Evolutionary conservation across 2,888 invertebrate genomes (phyloP).

Genomic region (Phanerotoma sp.): DNA sequence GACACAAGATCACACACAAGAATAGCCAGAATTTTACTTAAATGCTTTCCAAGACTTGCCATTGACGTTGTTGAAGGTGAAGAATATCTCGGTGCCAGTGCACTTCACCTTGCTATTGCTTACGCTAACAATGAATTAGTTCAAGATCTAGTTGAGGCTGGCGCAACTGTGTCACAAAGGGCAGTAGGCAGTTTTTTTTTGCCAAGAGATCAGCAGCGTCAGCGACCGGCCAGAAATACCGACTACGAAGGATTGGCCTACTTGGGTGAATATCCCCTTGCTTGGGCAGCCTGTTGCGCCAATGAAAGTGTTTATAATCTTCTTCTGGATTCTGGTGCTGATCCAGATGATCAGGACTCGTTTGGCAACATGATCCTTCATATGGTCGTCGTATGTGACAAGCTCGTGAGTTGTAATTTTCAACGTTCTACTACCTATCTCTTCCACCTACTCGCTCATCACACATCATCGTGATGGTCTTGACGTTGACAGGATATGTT

Average conservation of each 20-base stretch:
- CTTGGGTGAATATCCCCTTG: slow-evolving; percentile 94
- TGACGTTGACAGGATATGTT: slow-evolving; percentile 83
- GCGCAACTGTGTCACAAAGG: slow-evolving; percentile 88
- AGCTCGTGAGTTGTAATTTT: slow-evolving; percentile 67
- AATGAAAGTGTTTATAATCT: slow-evolving; percentile 97
- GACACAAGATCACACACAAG: slow-evolving; percentile 84
- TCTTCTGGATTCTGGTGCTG: slow-evolving; percentile 85
- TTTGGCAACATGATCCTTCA: slow-evolving; percentile 99
- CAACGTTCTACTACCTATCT: too few relatives aligned
- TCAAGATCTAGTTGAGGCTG: slow-evolving; percentile 88
- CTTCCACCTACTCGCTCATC: neutral
- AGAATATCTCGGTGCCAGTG: slow-evolving; percentile 94
- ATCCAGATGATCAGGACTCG: slow-evolving; percentile 94
- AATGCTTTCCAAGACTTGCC: slow-evolving; percentile 82
- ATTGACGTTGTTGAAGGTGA: slow-evolving; percentile 96
- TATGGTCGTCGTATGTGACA: slow-evolving; percentile 98
- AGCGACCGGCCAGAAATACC: slow-evolving; percentile 75
- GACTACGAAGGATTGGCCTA: slow-evolving; percentile 97
- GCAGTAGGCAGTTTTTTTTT: slow-evolving; percentile 96
- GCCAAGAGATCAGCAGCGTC: slow-evolving; percentile 89
- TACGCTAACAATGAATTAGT: slow-evolving; percentile 95
- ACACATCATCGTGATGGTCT: neutral
- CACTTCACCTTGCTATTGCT: slow-evolving; percentile 93
- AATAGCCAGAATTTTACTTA: slow-evolving; percentile 84
- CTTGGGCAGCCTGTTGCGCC: slow-evolving; percentile 97